These are phyloP conservation scores for Danaus chrysippus DNA, from an alignment of 2,888 invertebrate genomes.

Conservation along the genomic window DNA sequence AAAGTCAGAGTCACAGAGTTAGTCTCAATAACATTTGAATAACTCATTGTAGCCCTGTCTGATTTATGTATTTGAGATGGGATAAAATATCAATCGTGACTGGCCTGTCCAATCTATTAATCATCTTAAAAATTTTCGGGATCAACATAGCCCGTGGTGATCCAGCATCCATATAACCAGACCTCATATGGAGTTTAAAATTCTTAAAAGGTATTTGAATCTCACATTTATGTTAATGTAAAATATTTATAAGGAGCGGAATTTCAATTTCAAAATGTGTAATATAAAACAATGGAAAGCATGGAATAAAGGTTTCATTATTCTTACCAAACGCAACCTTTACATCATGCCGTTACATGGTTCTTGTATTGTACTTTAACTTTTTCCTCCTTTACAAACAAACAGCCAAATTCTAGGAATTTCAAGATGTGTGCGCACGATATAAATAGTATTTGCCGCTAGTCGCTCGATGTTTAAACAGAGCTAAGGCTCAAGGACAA, in stretches of 20 bases:
- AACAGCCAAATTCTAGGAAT: not conserved
- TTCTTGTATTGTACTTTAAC: not conserved
- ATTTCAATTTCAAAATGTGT: too few species aligned
- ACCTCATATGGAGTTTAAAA: slow-evolving; percentile 18
- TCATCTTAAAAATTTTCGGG: slow-evolving; percentile 33
- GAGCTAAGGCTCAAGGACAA: slow-evolving; percentile 46
- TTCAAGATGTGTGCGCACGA: not conserved
- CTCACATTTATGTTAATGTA: too few species aligned
- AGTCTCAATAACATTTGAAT: slow-evolving; percentile 7
- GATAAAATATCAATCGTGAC: slow-evolving; percentile 32
- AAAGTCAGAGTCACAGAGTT: not conserved
- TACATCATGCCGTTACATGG: not conserved
- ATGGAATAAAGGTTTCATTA: too few species aligned
- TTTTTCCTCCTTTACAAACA: not conserved
- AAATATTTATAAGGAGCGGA: too few species aligned
- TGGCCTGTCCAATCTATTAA: slow-evolving; percentile 37
- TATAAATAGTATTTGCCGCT: slow-evolving; percentile 34
- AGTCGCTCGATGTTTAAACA: slow-evolving; percentile 45
- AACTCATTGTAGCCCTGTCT: slow-evolving; percentile 5
- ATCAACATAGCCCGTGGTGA: slow-evolving; percentile 3
- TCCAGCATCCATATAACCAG: slow-evolving; percentile 12
- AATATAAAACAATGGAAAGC: too few species aligned
- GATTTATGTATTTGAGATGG: slow-evolving; percentile 2
- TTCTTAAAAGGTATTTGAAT: too few species aligned
- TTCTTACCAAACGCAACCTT: too few species aligned